Evolutionary conservation across 2,888 invertebrate genomes (phyloP).

Genomic region (Heliconius cydno): DNA sequence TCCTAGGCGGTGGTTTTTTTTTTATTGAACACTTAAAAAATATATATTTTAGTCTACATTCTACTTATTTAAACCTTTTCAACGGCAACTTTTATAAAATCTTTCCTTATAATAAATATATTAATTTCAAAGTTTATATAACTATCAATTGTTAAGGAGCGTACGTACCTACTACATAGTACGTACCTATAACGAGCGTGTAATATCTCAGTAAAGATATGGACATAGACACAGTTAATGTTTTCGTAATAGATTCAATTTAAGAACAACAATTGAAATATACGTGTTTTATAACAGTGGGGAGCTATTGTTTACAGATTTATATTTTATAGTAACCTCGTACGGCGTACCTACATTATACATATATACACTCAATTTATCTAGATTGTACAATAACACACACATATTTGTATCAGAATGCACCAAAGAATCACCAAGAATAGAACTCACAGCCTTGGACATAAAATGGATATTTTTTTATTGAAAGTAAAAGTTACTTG

Average conservation of each 20-base stretch:
- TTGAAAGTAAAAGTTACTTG: background rate
- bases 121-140: too few species aligned
- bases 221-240: background rate
- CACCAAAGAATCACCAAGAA: background rate
- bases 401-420: background rate
- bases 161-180: too few species aligned
- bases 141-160: too few species aligned
- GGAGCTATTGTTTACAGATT: background rate
- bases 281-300: background rate
- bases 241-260: background rate
- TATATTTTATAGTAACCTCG: background rate
- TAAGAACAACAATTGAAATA: background rate
- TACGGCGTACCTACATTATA: background rate
- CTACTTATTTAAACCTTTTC: too few species aligned
- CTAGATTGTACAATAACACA: background rate
- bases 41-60: too few species aligned
- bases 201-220: too few species aligned
- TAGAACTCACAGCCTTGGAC: constrained; percentile 7
- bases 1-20: too few species aligned
- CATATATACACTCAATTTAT: background rate
- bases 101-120: too few species aligned
- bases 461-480: background rate
- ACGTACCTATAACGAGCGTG: too few species aligned
- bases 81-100: too few species aligned
- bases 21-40: too few species aligned